Base-by-base conservation (phyloP, 1,140 invertebrate genomes). In the Drosophila baimaii region DNA sequence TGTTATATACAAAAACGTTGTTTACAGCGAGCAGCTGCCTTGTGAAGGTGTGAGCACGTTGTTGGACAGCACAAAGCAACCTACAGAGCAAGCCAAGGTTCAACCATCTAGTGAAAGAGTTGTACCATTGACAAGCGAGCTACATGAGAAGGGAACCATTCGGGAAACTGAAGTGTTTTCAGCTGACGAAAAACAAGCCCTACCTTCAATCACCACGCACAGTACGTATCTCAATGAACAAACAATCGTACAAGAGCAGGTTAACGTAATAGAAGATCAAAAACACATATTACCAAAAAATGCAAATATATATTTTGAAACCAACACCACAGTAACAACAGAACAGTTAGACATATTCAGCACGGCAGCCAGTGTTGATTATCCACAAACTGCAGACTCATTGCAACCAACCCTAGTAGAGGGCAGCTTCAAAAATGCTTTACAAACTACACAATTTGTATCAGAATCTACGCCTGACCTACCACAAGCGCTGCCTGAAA, bases 31-130 rank as follows among this genome's bases (percentile, higher is more conserved):
- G 76, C 78, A 59, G 43, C 79, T 63, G 21, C 69, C 54, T 4
- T 81, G 74, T 23, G 83, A 92, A 66, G 79, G 29, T 61, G 79
- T 77, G n/a, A 82, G 91, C 21, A 69, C 74, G 1, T 61, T 91
- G 33, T 51, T 81, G 25, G 61, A 75, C 8, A 56, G 78, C 19
- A 79, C 80, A 9, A 71, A 66, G 49, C 74, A 77, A 9, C 70
- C 89, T 33, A 44, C 76, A 35, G 82, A 77, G 25, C 51, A 43
- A 43, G 79, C 76, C 17, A 27, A 13, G 25, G 21, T 55, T 10
- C 39, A 46, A 21, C 31, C 47, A 10, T 13, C 27, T 46, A 63
- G 51, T 25, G 29, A 10, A n/a, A 71, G 72, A 55, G 17, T 65
- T 37, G 54, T 52, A 35, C 59, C 69, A 13, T 13, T 90, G 17